Evolutionary conservation across 2,113 vertebrate species (phyloP).

Genomic region (Xenopus laevis): DNA sequence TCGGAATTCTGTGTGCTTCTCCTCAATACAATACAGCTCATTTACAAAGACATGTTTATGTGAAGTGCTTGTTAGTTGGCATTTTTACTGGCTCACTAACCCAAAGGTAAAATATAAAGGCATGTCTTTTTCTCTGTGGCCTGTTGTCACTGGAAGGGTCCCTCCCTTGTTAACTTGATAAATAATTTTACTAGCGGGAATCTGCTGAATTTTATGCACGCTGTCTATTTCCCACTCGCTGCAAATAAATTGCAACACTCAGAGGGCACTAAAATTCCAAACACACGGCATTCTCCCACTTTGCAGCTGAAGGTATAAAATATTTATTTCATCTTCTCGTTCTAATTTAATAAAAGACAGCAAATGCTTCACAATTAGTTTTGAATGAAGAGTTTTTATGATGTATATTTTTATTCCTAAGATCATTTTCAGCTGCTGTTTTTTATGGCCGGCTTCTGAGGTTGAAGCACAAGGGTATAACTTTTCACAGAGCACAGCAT

Average conservation of each 20-base stretch:
- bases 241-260: conserved; percentile 97
- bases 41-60: conserved; percentile 85
- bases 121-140: conserved; percentile 80
- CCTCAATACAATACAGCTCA: conserved; percentile 74
- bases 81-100: conserved; percentile 87
- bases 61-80: conserved; percentile 82
- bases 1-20: conserved; percentile 46
- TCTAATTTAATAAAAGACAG: conserved; percentile 60
- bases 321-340: conserved; percentile 66
- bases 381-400: conserved; percentile 44
- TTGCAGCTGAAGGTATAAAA: conserved; percentile 66
- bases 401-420: conserved; percentile 40
- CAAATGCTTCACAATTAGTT: conserved; percentile 48
- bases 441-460: conserved; percentile 33
- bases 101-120: conserved; percentile 95
- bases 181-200: conserved; percentile 96
- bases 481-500: neutral
- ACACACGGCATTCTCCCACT: conserved; percentile 69
- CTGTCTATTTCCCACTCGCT: conserved; percentile 94
- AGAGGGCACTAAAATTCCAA: conserved; percentile 88
- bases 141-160: conserved; percentile 86
- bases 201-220: conserved; percentile 91
- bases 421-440: conserved; percentile 28
- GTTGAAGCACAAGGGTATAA: conserved; percentile 21
- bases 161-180: conserved; percentile 97